phyloP scores from a whole-genome alignment of 2,888 invertebrate species.

The Diabrotica balteata region DNA sequence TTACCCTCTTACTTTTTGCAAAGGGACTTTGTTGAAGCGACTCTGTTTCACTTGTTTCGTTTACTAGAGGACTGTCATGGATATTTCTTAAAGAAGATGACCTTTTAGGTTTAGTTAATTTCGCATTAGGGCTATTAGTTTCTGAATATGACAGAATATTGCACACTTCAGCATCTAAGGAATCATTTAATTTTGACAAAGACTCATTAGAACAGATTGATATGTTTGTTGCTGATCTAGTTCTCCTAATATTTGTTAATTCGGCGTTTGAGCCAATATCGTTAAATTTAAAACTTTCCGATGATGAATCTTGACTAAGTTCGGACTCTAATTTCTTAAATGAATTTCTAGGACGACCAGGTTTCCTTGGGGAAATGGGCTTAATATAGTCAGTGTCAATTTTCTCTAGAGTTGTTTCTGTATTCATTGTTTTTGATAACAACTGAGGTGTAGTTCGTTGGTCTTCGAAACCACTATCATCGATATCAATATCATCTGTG shows the following conservation, averaged over 20 bases:
- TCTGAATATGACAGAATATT: constrained; percentile 5
- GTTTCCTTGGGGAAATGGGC: neutral
- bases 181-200: constrained; percentile 6
- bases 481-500: neutral
- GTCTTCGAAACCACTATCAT: constrained; percentile 5
- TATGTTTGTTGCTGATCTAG: constrained; percentile 14
- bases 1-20: neutral
- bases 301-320: neutral
- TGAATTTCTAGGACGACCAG: neutral
- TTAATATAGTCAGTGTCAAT: neutral
- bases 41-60: constrained; percentile 7
- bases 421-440: neutral
- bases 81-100: constrained; percentile 9
- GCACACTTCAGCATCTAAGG: constrained; percentile 14
- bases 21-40: neutral
- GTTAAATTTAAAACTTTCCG: neutral
- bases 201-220: constrained; percentile 12
- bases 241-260: constrained; percentile 2
- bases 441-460: neutral
- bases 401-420: neutral
- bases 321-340: neutral
- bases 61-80: constrained; percentile 2
- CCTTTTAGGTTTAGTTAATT: neutral
- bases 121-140: neutral
- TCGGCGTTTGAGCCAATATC: too few relatives aligned